Evolutionary conservation across 2,888 invertebrate genomes (phyloP).

Genomic region (Dicranocentrus wangi): DNA sequence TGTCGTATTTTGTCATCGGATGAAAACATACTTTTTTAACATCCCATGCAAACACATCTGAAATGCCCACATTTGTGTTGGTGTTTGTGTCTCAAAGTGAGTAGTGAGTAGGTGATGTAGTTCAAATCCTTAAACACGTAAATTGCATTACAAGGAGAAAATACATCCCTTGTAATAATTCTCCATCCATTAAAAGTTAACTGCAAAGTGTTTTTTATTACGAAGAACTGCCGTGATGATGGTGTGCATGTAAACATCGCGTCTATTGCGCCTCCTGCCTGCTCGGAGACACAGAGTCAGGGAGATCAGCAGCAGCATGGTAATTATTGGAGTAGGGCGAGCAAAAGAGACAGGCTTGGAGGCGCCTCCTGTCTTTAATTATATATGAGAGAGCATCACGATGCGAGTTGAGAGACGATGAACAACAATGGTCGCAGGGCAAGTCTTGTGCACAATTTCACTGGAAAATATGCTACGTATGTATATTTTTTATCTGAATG

Average conservation of each 20-base stretch:
- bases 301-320: not conserved
- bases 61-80: not conserved
- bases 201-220: conserved; percentile 14
- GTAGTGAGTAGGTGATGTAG: too few relatives aligned
- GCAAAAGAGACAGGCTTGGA: conserved; percentile 3
- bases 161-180: conserved; percentile 17
- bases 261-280: too few relatives aligned
- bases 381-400: not conserved
- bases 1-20: not conserved
- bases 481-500: not conserved
- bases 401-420: not conserved
- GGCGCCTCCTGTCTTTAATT: conserved; percentile 23
- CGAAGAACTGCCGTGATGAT: not conserved
- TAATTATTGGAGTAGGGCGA: not conserved
- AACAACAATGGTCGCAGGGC: not conserved
- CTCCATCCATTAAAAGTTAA: conserved; percentile 21
- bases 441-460: not conserved
- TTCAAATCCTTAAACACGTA: too few relatives aligned
- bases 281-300: too few relatives aligned
- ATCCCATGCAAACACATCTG: not conserved
- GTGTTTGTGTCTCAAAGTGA: not conserved
- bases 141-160: conserved; percentile 12
- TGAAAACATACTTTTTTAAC: not conserved
- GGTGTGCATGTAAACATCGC: not conserved
- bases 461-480: not conserved